Base-by-base conservation (phyloP, 2,113 vertebrate species). In the Oxygymnocypris stewartii region DNA sequence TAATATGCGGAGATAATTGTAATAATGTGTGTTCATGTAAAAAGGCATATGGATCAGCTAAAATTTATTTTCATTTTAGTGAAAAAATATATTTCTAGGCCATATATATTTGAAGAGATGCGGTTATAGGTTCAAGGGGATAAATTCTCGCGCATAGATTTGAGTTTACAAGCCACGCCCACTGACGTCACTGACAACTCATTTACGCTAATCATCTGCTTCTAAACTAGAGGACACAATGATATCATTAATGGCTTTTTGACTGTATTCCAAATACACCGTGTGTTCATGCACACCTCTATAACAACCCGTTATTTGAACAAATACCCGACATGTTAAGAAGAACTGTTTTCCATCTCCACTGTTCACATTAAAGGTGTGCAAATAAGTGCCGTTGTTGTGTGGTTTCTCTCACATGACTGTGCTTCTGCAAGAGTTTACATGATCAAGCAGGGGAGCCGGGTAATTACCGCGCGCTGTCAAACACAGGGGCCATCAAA, bases 401-500 rank as follows among this genome's bases (percentile, higher is more conserved):
- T 89, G 88, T 86, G 87, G 85, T 88, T 90, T 88, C 49, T 84
- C 71, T 67, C 23, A 67, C 85, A 91, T 92, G 89, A 89, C 79
- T 61, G 87, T 89, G 91, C 92, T 94, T 94, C 92, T 92, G 92
- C 90, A 88, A 90, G 91, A 91, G 92, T 93, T 94, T 92, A 92
- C 92, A 91, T 86, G 93, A 94, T 93, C 93, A 94, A 93, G 93
- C 90, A 86, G 89, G 91, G 91, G 92, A 92, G 89, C 92, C 90
- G 90, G 92, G 93, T 95, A 95, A 95, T 95, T 94, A 95, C 90
- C 88, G 89, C 90, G 90, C 93, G 88, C 93, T 94, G 93, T 95
- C 94, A 94, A 94, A 92, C 92, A 93, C 92, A 92, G 92, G 90
- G 88, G 67, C 92, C 91, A 94, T 95, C 94, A 94, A 94, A 94